Base-by-base conservation (phyloP, 2,888 invertebrate genomes). In the Cepaea hortensis region DNA sequence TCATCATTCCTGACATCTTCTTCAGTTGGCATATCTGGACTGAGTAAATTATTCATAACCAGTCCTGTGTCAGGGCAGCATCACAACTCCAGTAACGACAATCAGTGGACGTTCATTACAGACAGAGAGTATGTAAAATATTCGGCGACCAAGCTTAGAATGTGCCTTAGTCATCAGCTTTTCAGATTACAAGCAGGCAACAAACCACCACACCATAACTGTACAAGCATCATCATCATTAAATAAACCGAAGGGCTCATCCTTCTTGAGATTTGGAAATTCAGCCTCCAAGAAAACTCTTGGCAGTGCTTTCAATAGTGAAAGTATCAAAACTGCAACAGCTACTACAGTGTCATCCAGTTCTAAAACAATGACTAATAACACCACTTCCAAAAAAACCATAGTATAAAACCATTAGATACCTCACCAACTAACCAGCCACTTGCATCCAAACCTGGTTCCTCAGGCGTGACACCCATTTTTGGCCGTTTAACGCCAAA, bases 21-120 rank as follows among this genome's bases (percentile, higher is more conserved):
- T 5, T 84, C 84, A 62, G 3, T 87, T 35, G 87, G 87, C 68
- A 87, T 87, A 75, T 87, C 87, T 68, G 87, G 87, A 55, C 62
- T 87, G 48, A 81, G 81, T 76, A 79, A 81, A 35, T 35, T 87
- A 20, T 87, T 72, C 68, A 72, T 84, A 46, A 80, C 62, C 23
- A 85, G 65, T 70, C 73, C 75, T 23, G 55, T 76, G 20, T 48
- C 86, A 73, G 70, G 84, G n/a, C 84, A 84, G 15, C 6, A 35
- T 48, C 72, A 70, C 35, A 70, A 73, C 35, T 76, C 65, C 46
- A 61, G 35, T 35, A 68, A 48, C 3, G 7, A 55, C 20, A 18
- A 18, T 46, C 72, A 55, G 7, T 80, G 11, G 23, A 15, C 7
- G 13, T 15, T 65, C n/a, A 46, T 48, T 61, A 35, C 20, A 81